A percentile compares a stretch with the other conserved stretches of the same genome.
phyloP scores from a whole-genome alignment of 2,797 vertebrate genomes.

The Tokudaia tokunoshimensis region DNA sequence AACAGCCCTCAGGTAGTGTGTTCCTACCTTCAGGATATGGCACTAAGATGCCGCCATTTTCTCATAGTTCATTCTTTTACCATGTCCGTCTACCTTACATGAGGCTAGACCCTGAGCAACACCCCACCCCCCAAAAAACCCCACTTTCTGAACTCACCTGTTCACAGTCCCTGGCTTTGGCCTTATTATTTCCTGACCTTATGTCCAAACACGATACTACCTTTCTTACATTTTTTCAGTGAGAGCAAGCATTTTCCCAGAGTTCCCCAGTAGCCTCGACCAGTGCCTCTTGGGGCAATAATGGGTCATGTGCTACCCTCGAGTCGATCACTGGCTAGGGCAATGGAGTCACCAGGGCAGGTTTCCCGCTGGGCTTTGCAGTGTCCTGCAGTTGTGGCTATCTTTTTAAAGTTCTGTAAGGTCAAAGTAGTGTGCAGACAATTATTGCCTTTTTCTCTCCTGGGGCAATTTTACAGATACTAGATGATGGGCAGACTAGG shows the following conservation, averaged over 20 bases:
- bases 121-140: no score
- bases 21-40: not conserved
- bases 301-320: not conserved
- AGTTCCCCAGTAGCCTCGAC: not conserved
- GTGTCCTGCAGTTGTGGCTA: not conserved
- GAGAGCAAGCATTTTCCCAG: not conserved
- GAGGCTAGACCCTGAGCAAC: not conserved
- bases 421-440: not conserved
- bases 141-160: not conserved
- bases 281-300: not conserved
- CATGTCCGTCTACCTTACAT: not conserved
- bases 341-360: not conserved
- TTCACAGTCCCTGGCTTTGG: no score
- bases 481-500: rapidly evolving
- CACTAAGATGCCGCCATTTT: not conserved
- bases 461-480: not conserved
- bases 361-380: not conserved
- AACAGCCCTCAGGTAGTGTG: not conserved
- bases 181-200: not conserved
- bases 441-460: not conserved
- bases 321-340: not conserved
- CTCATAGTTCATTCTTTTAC: not conserved
- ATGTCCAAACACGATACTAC: not conserved
- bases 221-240: not conserved
- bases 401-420: not conserved